A percentile compares a stretch with the other conserved stretches of the same genome.
phyloP scores from a whole-genome alignment of 2,113 vertebrate species.

The Fulica atra region DNA sequence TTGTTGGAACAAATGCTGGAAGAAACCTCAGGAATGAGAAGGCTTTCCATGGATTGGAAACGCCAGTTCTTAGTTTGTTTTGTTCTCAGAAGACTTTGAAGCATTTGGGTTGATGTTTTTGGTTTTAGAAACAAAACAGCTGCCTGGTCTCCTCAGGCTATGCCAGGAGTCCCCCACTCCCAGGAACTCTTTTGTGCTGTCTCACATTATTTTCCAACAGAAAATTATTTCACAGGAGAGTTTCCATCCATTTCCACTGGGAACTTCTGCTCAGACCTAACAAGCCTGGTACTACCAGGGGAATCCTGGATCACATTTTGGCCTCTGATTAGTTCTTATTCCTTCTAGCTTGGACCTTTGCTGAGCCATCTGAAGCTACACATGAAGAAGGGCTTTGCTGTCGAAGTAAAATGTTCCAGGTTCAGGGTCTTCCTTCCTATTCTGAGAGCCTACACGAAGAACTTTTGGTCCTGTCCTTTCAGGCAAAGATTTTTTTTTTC shows the following conservation, averaged over 20 bases:
- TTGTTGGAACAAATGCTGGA: slow-evolving; percentile 41
- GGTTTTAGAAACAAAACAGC: slow-evolving; percentile 33
- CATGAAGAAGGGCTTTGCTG: not conserved
- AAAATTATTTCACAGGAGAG: slow-evolving; percentile 7
- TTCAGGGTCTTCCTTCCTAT: not conserved
- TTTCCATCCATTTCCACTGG: not conserved
- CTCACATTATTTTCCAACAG: slow-evolving; percentile 17
- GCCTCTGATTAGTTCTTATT: not conserved
- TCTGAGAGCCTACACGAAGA: not conserved
- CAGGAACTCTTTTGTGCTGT: slow-evolving; percentile 13
- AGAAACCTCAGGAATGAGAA: slow-evolving; percentile 38
- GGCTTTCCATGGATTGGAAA: slow-evolving; percentile 48
- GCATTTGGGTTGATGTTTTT: slow-evolving; percentile 21
- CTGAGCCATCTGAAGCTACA: not conserved
- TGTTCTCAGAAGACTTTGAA: slow-evolving; percentile 45
- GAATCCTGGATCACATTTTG: not conserved
- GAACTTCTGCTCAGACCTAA: not conserved
- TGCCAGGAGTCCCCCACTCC: slow-evolving; percentile 11
- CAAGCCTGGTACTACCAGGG: not conserved
- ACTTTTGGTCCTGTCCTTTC: slow-evolving; percentile 23
- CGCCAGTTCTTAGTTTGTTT: slow-evolving; percentile 24
- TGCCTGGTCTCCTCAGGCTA: not conserved
- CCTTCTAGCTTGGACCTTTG: not conserved
- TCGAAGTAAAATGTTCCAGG: not conserved
- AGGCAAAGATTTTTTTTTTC: not conserved